Percentiles rank a stretch among this genome's conserved stretches.
Evolutionary conservation across 1,140 invertebrate species (phyloP).

Genomic region (Macrocentrus cingulum): DNA sequence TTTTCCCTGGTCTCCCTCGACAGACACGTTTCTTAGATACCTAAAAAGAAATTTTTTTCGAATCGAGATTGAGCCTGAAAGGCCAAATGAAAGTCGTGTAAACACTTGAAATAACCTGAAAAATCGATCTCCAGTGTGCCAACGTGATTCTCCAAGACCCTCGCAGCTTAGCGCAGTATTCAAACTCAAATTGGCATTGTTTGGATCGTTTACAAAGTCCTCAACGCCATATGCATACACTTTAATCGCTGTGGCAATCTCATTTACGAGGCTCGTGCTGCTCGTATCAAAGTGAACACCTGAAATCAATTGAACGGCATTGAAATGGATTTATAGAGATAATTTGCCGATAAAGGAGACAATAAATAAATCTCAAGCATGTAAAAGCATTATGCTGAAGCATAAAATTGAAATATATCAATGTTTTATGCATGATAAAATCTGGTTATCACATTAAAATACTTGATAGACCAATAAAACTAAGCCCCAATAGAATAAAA

Average conservation of each 20-base stretch:
- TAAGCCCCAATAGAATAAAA: no score
- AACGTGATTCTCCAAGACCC: conserved; percentile 71
- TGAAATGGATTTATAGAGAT: neutral
- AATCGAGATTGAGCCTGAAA: neutral
- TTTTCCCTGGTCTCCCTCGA: conserved; percentile 75
- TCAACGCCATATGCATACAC: conserved; percentile 90
- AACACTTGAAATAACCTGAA: conserved; percentile 61
- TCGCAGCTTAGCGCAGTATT: conserved; percentile 83
- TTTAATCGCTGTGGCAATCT: conserved; percentile 86
- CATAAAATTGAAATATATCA: no score
- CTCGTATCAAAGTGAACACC: conserved; percentile 91
- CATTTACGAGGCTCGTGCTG: conserved; percentile 74
- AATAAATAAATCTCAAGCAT: no score
- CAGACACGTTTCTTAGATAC: conserved; percentile 80
- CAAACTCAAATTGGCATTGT: conserved; percentile 69
- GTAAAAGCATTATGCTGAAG: no score
- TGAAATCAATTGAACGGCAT: conserved; percentile 46
- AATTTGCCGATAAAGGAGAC: no score
- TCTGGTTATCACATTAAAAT: no score
- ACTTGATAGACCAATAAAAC: no score
- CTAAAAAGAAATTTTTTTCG: conserved; percentile 47
- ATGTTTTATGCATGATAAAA: no score
- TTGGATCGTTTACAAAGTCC: conserved; percentile 75
- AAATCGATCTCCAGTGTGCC: conserved; percentile 75
- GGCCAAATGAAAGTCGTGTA: neutral